phyloP scores from a whole-genome alignment of 1,140 invertebrate species.

The Trichonephila clavipes region DNA sequence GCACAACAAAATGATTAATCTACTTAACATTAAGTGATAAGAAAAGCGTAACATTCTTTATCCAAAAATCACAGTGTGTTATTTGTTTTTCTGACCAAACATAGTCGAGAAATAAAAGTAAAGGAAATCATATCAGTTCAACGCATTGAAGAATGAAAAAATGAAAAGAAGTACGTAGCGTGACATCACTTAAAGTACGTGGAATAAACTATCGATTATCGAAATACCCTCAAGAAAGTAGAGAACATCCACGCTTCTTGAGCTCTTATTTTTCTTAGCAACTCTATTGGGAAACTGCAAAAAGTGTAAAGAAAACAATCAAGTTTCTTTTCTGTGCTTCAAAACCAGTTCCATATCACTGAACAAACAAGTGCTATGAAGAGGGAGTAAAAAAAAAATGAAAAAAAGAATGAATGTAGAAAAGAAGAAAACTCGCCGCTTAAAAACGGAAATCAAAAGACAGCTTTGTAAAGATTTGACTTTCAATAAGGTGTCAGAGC shows the following conservation, averaged over 20 bases:
- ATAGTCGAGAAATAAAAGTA: not conserved
- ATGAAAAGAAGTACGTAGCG: not conserved
- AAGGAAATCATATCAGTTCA: not conserved
- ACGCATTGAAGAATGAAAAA: not conserved
- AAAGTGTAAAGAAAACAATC: slow-evolving; percentile 26
- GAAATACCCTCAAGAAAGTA: not conserved
- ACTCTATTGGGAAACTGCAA: not conserved
- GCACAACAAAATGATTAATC: no score
- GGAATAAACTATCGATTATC: slow-evolving; percentile 38
- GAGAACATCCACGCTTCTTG: not conserved
- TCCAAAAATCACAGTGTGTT: not conserved
- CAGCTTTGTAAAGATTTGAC: slow-evolving; percentile 44
- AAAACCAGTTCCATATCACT: not conserved
- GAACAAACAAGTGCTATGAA: not conserved
- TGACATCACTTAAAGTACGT: not conserved
- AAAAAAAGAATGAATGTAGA: no score
- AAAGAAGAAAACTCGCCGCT: not conserved
- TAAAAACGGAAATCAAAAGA: slow-evolving; percentile 45
- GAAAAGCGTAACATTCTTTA: no score
- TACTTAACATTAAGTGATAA: no score
- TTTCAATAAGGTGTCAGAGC: slow-evolving; percentile 40
- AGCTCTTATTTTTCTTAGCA: slow-evolving; percentile 16
- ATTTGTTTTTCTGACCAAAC: not conserved
- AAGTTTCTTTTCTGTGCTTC: not conserved
- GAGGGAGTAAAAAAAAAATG: not conserved